Evolutionary conservation across 1,140 invertebrate genomes (phyloP).

Genomic region (Coptotermes formosanus): DNA sequence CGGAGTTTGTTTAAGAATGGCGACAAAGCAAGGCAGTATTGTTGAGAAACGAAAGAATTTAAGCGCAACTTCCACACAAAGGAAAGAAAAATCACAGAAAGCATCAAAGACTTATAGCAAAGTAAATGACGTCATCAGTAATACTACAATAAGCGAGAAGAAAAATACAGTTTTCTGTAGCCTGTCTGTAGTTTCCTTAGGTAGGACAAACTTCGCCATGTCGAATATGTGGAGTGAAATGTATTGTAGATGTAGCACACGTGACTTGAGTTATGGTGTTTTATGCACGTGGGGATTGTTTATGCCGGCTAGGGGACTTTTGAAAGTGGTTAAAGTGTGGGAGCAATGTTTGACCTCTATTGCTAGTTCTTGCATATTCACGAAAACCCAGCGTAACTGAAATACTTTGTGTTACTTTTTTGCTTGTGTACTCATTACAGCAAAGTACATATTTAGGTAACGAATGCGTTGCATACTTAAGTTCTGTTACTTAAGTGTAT

Average conservation of each 20-base stretch:
- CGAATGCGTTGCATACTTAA: too few species aligned
- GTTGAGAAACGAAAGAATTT: background rate
- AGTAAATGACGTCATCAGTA: background rate
- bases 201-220: background rate
- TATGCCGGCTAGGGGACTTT: background rate
- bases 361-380: too few species aligned
- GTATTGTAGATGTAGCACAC: background rate
- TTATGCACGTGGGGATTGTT: background rate
- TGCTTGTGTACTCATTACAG: too few species aligned
- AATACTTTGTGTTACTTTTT: too few species aligned
- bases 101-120: background rate
- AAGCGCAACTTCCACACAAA: background rate
- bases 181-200: background rate
- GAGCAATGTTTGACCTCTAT: too few species aligned
- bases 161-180: background rate
- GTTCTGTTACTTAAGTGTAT: too few species aligned
- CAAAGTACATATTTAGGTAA: too few species aligned
- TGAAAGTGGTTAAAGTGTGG: too few species aligned
- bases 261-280: background rate
- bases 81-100: background rate
- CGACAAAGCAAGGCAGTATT: background rate
- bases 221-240: background rate
- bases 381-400: too few species aligned
- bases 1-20: background rate
- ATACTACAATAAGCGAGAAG: background rate